phyloP scores from a whole-genome alignment of 2,113 vertebrate species.

The Strix uralensis region DNA sequence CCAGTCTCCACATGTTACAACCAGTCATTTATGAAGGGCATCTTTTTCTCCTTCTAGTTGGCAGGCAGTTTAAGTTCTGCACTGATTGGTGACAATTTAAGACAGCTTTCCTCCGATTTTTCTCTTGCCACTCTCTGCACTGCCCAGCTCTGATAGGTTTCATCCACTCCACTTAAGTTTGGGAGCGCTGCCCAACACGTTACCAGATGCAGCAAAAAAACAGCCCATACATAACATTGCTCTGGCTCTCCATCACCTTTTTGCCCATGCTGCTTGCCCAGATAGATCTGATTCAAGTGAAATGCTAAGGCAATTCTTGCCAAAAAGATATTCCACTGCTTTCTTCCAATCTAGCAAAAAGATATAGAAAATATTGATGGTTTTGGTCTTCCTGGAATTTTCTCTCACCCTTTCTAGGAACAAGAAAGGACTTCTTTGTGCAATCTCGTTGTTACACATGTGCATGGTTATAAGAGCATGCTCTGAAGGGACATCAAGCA shows the following conservation, averaged over 20 bases:
- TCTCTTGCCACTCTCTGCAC: not conserved
- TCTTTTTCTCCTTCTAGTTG: not conserved
- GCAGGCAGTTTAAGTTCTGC: not conserved
- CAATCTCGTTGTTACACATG: not conserved
- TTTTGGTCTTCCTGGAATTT: not conserved
- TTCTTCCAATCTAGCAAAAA: not conserved
- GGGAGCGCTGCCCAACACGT: not conserved
- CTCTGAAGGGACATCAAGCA: conserved; percentile 66
- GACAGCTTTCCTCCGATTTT: not conserved
- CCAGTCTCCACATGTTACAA: not conserved
- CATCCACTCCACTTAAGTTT: not conserved
- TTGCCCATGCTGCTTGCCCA: not conserved
- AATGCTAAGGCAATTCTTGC: not conserved
- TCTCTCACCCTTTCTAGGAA: not conserved
- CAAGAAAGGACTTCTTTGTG: not conserved
- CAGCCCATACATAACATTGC: not conserved
- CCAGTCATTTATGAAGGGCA: not conserved
- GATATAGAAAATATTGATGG: not conserved
- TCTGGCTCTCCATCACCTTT: not conserved
- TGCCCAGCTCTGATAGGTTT: not conserved
- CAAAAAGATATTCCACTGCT: not conserved
- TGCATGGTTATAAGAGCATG: conserved; percentile 16
- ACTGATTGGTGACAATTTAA: not conserved
- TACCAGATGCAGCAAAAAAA: not conserved
- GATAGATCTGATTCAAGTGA: not conserved